Base-by-base conservation (phyloP, 2,113 vertebrate species). In the Clarias batrachus region DNA sequence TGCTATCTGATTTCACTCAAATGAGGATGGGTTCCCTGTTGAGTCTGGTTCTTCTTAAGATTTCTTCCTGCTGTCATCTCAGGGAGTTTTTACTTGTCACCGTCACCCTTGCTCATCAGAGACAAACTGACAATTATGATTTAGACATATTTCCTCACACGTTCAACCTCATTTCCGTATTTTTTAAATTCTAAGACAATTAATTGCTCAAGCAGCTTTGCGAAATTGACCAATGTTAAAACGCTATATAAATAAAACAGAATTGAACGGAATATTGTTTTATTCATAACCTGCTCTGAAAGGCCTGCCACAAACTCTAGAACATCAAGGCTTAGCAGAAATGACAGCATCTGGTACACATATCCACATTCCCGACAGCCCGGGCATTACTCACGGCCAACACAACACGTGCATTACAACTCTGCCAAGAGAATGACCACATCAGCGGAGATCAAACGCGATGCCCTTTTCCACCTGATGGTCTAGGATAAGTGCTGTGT, bases 321-420 rank as follows among this genome's bases (percentile, higher is more conserved):
- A 57, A 74, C 13, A n/a, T 86, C 59, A 65, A 79, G 66, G 89
- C 87, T 90, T 86, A 86, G 59, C 78, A 76, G 71, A 16, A 71
- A 56, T 60, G 48, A 56, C 78, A 70, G 76, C 54, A 30, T 83
- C 30, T 41, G 74, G 48, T 52, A 63, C 33, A 8, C 13, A 74
- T 37, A 52, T 41, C 86, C 83, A 87, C 68, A 33, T 88, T 85
- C 82, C 84, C 41, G 68, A 16, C 41, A 79, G 78, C 37, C 14
- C 65, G 19, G 70, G 85, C 66, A 57, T 85, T 77, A 80, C 77
- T 86, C 82, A 82, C 23, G 52, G 59, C 73, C 77, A 82, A 80
- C 65, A 76, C 85, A 71, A 87, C 19, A 65, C 85, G 73, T 89
- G 84, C 60, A 59, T 73, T 52, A 48, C 60, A 79, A 16, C 77